A percentile compares a stretch with the other conserved stretches of the same genome.
Conservation (phyloP, 2,113 vertebrate species). For the Indicator maculatus region DNA sequence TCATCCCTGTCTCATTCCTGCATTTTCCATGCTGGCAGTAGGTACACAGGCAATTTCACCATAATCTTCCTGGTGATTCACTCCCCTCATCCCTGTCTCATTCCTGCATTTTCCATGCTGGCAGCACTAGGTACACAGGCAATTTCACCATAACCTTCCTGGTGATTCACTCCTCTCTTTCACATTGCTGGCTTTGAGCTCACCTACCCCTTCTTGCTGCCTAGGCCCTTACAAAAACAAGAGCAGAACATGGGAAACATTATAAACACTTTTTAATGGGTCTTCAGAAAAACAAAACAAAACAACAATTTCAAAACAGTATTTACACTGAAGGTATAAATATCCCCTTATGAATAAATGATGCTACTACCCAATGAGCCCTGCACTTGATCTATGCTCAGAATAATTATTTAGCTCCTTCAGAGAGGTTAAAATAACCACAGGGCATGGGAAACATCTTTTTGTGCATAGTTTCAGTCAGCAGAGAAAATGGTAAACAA, state of each 20-base stretch:
- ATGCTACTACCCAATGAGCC: not conserved
- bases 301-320: not conserved
- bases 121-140: not conserved
- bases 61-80: not conserved
- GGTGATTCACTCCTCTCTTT: not conserved
- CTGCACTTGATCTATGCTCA: not conserved
- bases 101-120: not conserved
- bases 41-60: not conserved
- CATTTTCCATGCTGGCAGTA: not conserved
- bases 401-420: slow-evolving; percentile 4
- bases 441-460: not conserved
- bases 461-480: not conserved
- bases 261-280: not conserved
- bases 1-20: not conserved
- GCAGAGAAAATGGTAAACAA: not conserved
- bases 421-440: slow-evolving; percentile 14
- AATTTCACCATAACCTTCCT: not conserved
- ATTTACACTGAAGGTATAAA: not conserved
- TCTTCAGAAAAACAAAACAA: not conserved
- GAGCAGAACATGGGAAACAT: not conserved
- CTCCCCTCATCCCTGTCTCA: not conserved
- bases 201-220: not conserved
- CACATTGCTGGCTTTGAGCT: not conserved
- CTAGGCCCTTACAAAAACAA: not conserved
- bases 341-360: slow-evolving; percentile 6